Conservation (phyloP, 2,797 vertebrate species). For the Hippocampus kuda region DNA sequence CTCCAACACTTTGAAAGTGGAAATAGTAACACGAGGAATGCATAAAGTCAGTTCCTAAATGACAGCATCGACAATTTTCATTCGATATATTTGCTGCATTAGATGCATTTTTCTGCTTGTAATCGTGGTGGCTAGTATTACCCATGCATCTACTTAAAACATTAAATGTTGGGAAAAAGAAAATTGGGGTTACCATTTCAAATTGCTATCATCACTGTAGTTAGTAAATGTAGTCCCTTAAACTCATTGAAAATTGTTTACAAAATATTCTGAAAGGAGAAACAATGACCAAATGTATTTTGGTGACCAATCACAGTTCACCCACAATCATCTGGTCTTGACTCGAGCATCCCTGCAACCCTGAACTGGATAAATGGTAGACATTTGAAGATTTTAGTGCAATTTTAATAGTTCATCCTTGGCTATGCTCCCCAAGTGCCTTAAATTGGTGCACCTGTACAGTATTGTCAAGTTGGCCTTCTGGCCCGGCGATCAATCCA, state of each 20-base stretch:
- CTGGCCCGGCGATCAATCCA: not conserved
- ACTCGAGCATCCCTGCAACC: not conserved
- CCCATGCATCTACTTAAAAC: too few species aligned
- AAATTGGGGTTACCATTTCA: not conserved
- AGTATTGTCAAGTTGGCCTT: not conserved
- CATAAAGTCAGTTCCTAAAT: too few species aligned
- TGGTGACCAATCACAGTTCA: not conserved
- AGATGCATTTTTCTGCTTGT: too few species aligned
- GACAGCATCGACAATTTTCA: too few species aligned
- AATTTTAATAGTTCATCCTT: not conserved
- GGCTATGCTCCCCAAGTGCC: not conserved
- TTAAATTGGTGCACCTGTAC: not conserved
- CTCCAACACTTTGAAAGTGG: not conserved
- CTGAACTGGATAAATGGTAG: not conserved
- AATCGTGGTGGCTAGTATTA: too few species aligned
- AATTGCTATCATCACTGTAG: not conserved
- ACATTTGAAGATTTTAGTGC: not conserved
- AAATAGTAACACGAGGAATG: not conserved
- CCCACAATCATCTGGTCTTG: not conserved
- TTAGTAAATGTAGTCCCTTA: not conserved
- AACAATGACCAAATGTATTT: not conserved
- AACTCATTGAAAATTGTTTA: not conserved
- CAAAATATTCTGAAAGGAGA: not conserved
- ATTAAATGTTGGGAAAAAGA: not conserved
- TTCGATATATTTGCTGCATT: too few species aligned